phyloP scores from a whole-genome alignment of 2,797 vertebrate genomes.

The Myotis myotis region DNA sequence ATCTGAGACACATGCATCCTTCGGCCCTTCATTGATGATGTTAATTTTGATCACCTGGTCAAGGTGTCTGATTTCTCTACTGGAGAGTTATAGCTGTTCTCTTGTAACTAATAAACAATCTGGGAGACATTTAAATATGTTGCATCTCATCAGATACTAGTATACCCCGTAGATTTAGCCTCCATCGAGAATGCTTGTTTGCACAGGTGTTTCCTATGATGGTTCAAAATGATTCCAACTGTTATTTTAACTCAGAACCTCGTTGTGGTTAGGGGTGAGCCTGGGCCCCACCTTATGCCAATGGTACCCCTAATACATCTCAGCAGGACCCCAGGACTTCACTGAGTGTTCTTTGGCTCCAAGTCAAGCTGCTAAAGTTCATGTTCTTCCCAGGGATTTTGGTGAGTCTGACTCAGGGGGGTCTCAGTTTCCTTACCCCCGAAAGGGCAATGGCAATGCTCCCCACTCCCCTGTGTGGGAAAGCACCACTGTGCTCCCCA shows the following conservation, averaged over 20 bases:
- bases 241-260: background rate
- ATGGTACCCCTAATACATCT: background rate
- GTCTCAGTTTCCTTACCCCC: background rate
- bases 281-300: background rate
- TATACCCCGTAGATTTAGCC: background rate
- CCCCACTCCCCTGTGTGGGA: background rate
- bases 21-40: background rate
- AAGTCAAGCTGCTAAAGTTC: background rate
- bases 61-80: background rate
- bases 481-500: background rate
- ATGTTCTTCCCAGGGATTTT: background rate
- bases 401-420: background rate
- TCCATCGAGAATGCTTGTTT: background rate
- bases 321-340: background rate
- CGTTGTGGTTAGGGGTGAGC: background rate
- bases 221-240: constrained; percentile 6
- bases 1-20: background rate
- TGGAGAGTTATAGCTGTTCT: background rate
- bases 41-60: background rate
- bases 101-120: constrained; percentile 27
- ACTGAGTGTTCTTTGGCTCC: background rate
- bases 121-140: background rate
- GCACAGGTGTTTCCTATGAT: constrained; percentile 41
- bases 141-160: background rate
- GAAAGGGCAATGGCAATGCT: background rate